Evolutionary conservation across 1,140 invertebrate species (phyloP).

Genomic region (Prorops nasuta): DNA sequence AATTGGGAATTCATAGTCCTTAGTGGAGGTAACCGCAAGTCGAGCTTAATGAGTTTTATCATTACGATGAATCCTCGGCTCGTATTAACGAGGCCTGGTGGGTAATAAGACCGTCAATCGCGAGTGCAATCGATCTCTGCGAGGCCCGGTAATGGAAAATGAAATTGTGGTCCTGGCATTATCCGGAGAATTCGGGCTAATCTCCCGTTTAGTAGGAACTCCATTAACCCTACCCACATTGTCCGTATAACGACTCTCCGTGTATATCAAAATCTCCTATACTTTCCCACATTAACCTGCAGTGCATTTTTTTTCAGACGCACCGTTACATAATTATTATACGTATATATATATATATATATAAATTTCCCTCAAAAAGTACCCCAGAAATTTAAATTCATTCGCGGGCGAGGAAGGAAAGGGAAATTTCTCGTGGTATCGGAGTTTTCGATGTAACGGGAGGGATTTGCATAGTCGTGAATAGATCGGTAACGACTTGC

Average conservation of each 20-base stretch:
- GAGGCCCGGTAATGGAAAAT: constrained; percentile 28
- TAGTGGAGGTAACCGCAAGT: too few species aligned
- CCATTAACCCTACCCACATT: constrained; percentile 28
- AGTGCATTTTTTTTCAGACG: constrained; percentile 24
- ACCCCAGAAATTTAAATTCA: too few species aligned
- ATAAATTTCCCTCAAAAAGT: not conserved
- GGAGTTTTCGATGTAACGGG: too few species aligned
- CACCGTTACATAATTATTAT: constrained; percentile 3
- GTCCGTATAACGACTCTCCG: too few species aligned
- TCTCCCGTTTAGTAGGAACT: constrained; percentile 28
- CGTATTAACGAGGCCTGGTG: constrained; percentile 10
- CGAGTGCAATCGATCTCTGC: constrained; percentile 27
- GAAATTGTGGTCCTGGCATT: constrained; percentile 32
- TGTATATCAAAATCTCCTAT: too few species aligned
- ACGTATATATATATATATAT: not conserved
- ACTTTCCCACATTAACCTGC: too few species aligned
- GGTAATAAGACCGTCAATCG: constrained; percentile 24
- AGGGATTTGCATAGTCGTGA: too few species aligned
- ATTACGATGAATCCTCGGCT: constrained; percentile 10
- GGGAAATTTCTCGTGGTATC: too few species aligned
- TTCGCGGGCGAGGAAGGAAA: too few species aligned
- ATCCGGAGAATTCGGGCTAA: constrained; percentile 32
- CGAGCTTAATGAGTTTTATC: constrained; percentile 22
- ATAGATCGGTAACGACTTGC: too few species aligned
- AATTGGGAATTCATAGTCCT: too few species aligned